phyloP scores from a whole-genome alignment of 2,797 vertebrate genomes.

The Psittacula derbiana region DNA sequence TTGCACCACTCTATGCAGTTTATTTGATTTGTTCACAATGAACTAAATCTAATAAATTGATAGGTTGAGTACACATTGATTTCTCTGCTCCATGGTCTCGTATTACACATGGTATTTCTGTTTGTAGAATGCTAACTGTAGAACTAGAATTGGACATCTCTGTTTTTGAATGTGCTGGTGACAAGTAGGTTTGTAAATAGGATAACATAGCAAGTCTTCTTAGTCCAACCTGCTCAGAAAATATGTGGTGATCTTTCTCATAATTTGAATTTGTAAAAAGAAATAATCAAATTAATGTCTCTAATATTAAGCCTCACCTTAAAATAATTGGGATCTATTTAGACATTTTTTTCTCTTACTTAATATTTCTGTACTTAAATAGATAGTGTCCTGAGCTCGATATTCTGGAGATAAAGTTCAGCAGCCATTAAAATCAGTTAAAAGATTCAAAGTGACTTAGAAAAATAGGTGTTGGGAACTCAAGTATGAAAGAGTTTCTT shows the following conservation, averaged over 20 bases:
- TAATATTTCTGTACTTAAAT: not conserved
- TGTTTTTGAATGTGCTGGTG: rapidly evolving
- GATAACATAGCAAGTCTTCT: not conserved
- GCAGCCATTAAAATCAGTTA: not conserved
- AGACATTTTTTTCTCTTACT: not conserved
- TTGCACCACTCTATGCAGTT: rapidly evolving
- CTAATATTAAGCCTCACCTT: not conserved
- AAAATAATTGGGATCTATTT: not conserved
- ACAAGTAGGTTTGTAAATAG: not conserved
- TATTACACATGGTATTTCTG: not conserved
- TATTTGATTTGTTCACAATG: rapidly evolving
- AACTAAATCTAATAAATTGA: not conserved
- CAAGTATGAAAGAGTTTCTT: not conserved
- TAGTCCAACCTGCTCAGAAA: not conserved
- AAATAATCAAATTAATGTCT: not conserved
- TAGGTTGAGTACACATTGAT: not conserved
- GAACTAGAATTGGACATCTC: not conserved
- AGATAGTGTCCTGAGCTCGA: not conserved
- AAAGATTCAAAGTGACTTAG: not conserved
- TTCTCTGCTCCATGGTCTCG: not conserved
- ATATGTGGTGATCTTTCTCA: not conserved
- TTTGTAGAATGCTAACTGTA: not conserved
- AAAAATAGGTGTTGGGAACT: not conserved
- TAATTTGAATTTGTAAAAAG: not conserved
- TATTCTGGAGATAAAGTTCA: not conserved